Conservation (phyloP, 2,888 invertebrate species). For the Ernsta delagoae region DNA sequence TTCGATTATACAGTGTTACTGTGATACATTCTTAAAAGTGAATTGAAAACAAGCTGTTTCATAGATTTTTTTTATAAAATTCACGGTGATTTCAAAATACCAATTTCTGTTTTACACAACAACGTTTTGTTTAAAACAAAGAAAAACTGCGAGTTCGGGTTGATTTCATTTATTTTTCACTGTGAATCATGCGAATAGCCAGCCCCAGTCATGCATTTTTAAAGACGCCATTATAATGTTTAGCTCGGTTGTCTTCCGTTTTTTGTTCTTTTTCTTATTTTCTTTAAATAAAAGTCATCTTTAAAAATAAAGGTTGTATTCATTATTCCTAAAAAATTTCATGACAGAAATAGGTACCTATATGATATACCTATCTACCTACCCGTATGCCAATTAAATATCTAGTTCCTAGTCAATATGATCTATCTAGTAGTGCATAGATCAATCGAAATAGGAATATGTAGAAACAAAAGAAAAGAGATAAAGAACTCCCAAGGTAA, state of each 20-base stretch:
- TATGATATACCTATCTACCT: too few species aligned
- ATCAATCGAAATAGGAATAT: too few species aligned
- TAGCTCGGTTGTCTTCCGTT: background rate
- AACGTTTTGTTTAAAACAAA: background rate
- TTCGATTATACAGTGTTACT: background rate
- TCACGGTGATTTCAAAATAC: background rate
- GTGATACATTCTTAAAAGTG: too few species aligned
- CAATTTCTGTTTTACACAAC: background rate
- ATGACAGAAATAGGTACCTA: too few species aligned
- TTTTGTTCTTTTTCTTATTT: background rate
- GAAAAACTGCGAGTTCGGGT: background rate
- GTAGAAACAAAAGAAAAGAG: too few species aligned
- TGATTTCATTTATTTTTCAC: constrained; percentile 1
- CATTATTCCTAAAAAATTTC: too few species aligned
- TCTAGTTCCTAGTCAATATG: too few species aligned
- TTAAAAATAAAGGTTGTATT: too few species aligned
- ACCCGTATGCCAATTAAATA: too few species aligned
- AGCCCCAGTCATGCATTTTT: background rate
- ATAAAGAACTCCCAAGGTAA: too few species aligned
- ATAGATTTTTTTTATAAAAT: background rate
- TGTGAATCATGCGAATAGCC: background rate
- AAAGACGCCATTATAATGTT: background rate
- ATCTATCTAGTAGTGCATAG: too few species aligned
- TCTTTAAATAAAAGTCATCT: too few species aligned
- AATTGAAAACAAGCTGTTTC: background rate